Conservation (phyloP, 2,113 vertebrate genomes). For the Oriolus oriolus region DNA sequence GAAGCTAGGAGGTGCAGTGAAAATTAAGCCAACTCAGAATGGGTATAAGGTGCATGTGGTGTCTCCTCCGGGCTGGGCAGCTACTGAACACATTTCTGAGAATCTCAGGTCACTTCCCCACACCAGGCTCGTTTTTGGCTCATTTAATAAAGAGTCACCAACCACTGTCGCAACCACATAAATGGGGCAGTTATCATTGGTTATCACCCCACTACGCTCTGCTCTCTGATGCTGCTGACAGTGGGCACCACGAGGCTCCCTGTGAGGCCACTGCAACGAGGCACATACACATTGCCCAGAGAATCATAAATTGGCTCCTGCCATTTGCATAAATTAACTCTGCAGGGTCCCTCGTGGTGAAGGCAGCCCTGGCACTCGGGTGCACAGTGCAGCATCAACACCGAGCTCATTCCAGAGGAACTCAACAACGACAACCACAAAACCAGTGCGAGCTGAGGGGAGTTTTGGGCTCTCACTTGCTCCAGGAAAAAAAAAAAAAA, state of each 20-base stretch:
- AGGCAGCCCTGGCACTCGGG: neutral
- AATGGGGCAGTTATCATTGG: neutral
- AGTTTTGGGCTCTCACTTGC: neutral
- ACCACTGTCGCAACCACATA: fast-evolving
- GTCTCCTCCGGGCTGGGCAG: neutral
- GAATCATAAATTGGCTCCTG: neutral
- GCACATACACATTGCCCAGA: neutral
- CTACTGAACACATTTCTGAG: neutral
- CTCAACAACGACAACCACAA: neutral
- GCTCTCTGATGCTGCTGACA: neutral
- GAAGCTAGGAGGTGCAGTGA: neutral
- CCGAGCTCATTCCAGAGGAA: neutral
- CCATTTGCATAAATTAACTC: neutral
- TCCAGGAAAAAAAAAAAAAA: fast-evolving
- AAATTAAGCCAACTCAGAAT: neutral
- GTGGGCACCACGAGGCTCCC: fast-evolving
- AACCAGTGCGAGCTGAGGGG: neutral
- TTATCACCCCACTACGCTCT: fast-evolving
- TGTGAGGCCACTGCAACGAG: fast-evolving
- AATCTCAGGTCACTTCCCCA: neutral
- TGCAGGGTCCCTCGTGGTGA: neutral
- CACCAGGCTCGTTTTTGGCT: neutral
- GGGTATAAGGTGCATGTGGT: fast-evolving
- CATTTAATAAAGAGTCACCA: neutral
- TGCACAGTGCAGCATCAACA: neutral